These are phyloP conservation scores for Caenorhabditis brenneri DNA, from an alignment of 1,140 invertebrate species.

Conservation along the genomic window DNA sequence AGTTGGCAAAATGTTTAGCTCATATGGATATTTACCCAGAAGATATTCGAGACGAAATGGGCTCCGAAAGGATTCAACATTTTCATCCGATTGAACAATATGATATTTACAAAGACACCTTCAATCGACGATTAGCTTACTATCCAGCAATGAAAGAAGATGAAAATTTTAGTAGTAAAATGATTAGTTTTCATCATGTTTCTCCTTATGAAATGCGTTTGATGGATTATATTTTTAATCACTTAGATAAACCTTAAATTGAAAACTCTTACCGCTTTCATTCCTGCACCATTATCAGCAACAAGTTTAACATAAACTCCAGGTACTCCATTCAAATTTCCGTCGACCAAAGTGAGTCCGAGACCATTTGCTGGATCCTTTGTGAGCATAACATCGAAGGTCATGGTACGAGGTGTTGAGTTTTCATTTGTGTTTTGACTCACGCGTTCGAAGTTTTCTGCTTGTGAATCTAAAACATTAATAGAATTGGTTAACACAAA, in stretches of 20 bases:
- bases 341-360: slow-evolving; percentile 71
- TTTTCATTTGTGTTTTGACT: background rate
- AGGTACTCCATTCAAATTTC: slow-evolving; percentile 70
- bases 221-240: slow-evolving; percentile 16
- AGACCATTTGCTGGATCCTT: slow-evolving; percentile 62
- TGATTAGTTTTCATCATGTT: slow-evolving; percentile 51
- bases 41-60: slow-evolving; percentile 43
- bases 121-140: slow-evolving; percentile 31
- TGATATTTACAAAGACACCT: slow-evolving; percentile 44
- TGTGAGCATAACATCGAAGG: slow-evolving; percentile 26
- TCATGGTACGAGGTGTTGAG: background rate
- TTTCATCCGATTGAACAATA: slow-evolving; percentile 43
- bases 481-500: background rate
- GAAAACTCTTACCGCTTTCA: slow-evolving; percentile 53
- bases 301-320: slow-evolving; percentile 74
- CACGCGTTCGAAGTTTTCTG: slow-evolving; percentile 38
- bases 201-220: slow-evolving; percentile 43
- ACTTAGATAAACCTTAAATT: background rate
- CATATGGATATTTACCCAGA: slow-evolving; percentile 40
- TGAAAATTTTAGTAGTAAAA: slow-evolving; percentile 42
- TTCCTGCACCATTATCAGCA: slow-evolving; percentile 70
- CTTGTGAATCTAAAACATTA: slow-evolving; percentile 6
- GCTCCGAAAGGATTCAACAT: slow-evolving; percentile 48
- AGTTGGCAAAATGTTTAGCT: slow-evolving; percentile 49
- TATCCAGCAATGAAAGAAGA: slow-evolving; percentile 34